These are phyloP conservation scores for Morone saxatilis DNA, from an alignment of 2,113 vertebrate species.

Conservation along the genomic window DNA sequence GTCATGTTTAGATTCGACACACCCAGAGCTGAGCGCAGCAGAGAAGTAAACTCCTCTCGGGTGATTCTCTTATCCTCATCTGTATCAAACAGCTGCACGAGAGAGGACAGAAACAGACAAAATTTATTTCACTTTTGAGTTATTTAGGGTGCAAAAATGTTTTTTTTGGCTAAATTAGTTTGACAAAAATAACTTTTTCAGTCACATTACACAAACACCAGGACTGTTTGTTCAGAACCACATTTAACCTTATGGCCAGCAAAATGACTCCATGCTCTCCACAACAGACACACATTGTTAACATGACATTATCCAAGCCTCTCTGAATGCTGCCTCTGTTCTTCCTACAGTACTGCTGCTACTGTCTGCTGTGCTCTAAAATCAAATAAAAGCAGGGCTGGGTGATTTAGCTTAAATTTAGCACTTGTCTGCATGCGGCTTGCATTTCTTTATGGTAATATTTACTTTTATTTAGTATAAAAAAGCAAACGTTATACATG, in stretches of 20 bases:
- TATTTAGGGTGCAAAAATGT: background rate
- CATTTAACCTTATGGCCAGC: conserved; percentile 33
- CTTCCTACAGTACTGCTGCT: conserved; percentile 17
- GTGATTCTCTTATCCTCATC: conserved; percentile 93
- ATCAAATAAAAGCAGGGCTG: conserved; percentile 37
- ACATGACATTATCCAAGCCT: conserved; percentile 63
- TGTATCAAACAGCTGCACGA: conserved; percentile 91
- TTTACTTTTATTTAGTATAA: background rate
- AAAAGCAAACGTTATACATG: too few species aligned
- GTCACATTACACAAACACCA: conserved; percentile 10
- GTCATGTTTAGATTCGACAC: conserved; percentile 90
- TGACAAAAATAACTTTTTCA: background rate
- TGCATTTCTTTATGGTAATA: background rate
- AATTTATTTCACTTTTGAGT: background rate
- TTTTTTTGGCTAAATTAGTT: background rate
- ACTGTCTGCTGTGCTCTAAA: conserved; percentile 6
- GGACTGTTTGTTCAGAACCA: conserved; percentile 25
- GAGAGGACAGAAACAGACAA: background rate
- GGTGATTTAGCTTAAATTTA: background rate
- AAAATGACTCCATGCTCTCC: conserved; percentile 45
- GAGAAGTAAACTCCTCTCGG: conserved; percentile 88
- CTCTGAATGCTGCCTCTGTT: conserved; percentile 52
- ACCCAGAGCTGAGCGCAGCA: conserved; percentile 92
- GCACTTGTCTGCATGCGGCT: background rate
- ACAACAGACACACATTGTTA: conserved; percentile 67